Evolutionary conservation across 2,797 vertebrate genomes (phyloP).

Genomic region (Chloroceryle amazona): DNA sequence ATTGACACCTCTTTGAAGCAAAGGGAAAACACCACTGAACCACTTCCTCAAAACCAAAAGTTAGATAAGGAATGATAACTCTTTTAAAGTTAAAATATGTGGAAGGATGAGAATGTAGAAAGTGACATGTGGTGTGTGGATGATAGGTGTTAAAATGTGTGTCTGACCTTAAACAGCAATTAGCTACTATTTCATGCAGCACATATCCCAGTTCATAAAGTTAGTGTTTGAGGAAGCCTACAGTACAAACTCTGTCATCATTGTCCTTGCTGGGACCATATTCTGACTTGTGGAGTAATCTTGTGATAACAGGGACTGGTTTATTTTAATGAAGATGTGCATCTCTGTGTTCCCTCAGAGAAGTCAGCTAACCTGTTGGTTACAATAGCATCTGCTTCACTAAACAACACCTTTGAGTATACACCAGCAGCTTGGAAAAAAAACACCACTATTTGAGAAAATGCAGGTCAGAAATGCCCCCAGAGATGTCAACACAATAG

Average conservation of each 20-base stretch:
- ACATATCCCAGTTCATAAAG: neutral
- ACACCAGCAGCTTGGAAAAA: neutral
- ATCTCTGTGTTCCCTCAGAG: neutral
- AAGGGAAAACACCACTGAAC: neutral
- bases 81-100: neutral
- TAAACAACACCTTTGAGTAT: neutral
- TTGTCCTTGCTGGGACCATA: neutral
- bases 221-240: neutral
- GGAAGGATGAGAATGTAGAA: neutral
- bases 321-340: neutral
- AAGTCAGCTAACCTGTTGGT: neutral
- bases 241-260: neutral
- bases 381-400: neutral
- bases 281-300: neutral
- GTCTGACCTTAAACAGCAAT: neutral
- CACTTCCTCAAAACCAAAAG: neutral
- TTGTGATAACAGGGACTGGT: neutral
- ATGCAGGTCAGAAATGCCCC: neutral
- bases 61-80: neutral
- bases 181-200: neutral
- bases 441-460: neutral
- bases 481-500: neutral
- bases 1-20: neutral
- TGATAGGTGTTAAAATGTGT: neutral
- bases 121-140: neutral